Conservation (phyloP, 2,888 invertebrate species). For the Lasioglossum zephyrum region DNA sequence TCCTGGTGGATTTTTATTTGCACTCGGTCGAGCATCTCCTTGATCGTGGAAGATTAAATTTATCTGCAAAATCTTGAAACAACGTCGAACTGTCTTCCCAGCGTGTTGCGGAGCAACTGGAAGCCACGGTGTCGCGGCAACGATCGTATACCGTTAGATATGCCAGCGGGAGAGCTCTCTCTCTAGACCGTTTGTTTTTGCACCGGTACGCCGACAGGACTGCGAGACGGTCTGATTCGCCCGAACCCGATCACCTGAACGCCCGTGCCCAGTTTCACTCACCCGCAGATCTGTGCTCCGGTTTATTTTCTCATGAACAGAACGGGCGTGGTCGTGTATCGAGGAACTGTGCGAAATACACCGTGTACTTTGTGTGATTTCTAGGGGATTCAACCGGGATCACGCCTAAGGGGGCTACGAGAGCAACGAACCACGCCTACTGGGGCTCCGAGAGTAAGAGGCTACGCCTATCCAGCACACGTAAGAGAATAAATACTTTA, state of each 20-base stretch:
- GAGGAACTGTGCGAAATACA: too few relatives aligned
- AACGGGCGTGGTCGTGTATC: background rate
- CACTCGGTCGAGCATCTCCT: background rate
- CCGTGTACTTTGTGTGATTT: background rate
- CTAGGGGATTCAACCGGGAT: background rate
- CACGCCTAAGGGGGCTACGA: background rate
- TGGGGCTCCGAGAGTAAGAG: background rate
- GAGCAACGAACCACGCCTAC: background rate
- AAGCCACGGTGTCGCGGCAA: background rate
- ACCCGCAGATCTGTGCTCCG: background rate
- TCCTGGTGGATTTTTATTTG: background rate
- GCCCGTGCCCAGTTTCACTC: background rate
- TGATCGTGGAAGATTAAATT: background rate
- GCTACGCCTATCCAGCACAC: background rate
- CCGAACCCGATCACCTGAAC: background rate
- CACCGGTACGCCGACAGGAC: background rate
- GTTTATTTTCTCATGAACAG: background rate
- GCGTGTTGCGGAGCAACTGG: background rate
- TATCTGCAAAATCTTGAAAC: background rate
- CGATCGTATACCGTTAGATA: slow-evolving; percentile 27
- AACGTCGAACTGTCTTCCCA: background rate
- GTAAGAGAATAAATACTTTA: background rate
- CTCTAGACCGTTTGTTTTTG: slow-evolving; percentile 15
- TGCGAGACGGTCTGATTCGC: slow-evolving; percentile 2
- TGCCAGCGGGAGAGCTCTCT: background rate